These are phyloP conservation scores for Rattus rattus DNA, from an alignment of 2,113 vertebrate species.

Conservation along the genomic window DNA sequence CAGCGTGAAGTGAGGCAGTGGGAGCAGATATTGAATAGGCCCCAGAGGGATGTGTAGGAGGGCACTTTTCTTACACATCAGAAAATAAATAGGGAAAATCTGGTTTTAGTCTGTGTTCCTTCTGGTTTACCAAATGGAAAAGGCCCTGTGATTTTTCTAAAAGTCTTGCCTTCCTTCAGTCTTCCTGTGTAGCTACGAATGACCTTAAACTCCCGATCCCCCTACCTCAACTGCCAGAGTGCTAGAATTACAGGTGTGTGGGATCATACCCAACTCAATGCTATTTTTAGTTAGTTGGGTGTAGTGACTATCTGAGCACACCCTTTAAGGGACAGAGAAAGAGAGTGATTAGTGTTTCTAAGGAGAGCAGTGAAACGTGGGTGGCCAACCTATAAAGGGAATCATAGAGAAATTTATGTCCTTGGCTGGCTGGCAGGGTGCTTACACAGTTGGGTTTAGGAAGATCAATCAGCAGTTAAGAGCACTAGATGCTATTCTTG, in stretches of 20 bases:
- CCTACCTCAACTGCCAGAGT: neutral
- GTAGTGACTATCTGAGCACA: slow-evolving; percentile 9
- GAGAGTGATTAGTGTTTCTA: neutral
- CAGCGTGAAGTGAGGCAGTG: neutral
- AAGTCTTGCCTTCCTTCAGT: neutral
- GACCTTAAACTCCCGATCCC: neutral
- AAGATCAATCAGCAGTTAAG: neutral
- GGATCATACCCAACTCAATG: neutral
- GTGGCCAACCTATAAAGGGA: neutral
- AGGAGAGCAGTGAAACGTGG: neutral
- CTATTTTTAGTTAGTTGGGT: neutral
- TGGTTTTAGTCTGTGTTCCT: slow-evolving; percentile 61
- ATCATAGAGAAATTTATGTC: neutral
- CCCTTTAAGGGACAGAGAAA: neutral
- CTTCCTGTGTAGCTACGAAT: too few species aligned
- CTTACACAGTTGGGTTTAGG: neutral
- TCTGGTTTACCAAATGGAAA: slow-evolving; percentile 47
- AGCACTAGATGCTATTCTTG: neutral
- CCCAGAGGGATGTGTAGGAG: neutral
- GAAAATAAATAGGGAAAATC: slow-evolving; percentile 67
- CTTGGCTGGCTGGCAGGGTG: neutral
- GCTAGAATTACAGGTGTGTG: neutral
- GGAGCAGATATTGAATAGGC: neutral
- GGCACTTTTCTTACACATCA: slow-evolving; percentile 62
- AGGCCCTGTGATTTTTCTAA: neutral